These are phyloP conservation scores for Drosophila orosa DNA, from an alignment of 1,140 invertebrate genomes.

Conservation along the genomic window DNA sequence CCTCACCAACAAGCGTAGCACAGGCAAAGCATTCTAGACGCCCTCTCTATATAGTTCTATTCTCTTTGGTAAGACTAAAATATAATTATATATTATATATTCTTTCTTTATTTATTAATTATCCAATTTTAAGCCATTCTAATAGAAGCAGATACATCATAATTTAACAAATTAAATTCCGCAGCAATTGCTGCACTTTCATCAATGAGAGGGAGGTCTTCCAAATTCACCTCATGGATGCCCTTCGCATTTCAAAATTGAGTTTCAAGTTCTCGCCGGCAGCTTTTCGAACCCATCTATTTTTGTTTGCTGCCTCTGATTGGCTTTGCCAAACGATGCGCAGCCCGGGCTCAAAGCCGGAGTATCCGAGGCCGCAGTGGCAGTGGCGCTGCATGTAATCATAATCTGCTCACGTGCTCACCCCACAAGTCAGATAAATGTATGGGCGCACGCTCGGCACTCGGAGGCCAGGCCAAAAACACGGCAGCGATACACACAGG, in stretches of 20 bases:
- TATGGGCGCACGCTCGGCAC: constrained; percentile 5
- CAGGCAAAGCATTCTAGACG: too few species aligned
- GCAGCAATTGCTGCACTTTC: neutral
- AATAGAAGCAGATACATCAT: neutral
- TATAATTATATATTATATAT: too few species aligned
- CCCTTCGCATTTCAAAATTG: constrained; percentile 12
- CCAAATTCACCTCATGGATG: constrained; percentile 1
- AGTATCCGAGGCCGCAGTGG: constrained; percentile 17
- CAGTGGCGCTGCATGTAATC: constrained; percentile 53
- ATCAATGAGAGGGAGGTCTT: neutral
- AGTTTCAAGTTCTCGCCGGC: constrained; percentile 2
- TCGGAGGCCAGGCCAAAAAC: constrained; percentile 6
- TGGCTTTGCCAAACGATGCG: constrained; percentile 26
- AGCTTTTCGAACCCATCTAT: constrained; percentile 19
- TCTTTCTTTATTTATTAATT: neutral
- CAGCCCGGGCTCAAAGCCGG: constrained; percentile 16
- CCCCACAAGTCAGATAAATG: constrained; percentile 47
- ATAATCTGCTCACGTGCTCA: constrained; percentile 67
- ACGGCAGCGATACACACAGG: constrained; percentile 25
- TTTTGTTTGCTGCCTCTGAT: constrained; percentile 45
- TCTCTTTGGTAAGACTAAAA: too few species aligned
- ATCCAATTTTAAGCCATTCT: neutral
- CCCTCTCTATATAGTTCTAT: too few species aligned
- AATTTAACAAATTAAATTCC: neutral
- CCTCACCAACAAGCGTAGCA: too few species aligned